These are phyloP conservation scores for Aegotheles bennettii DNA, from an alignment of 2,113 vertebrate genomes.

Conservation along the genomic window DNA sequence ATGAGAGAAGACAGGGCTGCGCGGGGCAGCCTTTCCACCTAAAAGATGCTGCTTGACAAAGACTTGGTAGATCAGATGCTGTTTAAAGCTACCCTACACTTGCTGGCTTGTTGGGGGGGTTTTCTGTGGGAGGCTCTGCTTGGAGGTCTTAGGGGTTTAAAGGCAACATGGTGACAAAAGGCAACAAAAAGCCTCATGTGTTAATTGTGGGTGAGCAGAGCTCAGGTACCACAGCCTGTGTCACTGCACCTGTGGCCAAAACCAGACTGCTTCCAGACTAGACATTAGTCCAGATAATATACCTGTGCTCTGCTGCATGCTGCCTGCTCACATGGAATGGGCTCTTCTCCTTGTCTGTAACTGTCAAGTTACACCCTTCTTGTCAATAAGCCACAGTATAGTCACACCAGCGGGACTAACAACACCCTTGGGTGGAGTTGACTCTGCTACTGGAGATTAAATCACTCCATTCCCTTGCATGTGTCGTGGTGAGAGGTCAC, in stretches of 20 bases:
- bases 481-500: not conserved
- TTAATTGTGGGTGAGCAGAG: accelerated
- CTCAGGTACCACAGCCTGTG: accelerated
- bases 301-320: not conserved
- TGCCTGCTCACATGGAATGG: accelerated
- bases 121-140: not conserved
- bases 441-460: not conserved
- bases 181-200: accelerated
- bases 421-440: not conserved
- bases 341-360: not conserved
- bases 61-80: not conserved
- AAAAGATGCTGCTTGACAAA: not conserved
- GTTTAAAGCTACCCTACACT: not conserved
- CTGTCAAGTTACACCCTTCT: not conserved
- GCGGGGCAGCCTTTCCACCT: accelerated
- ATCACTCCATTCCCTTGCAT: not conserved
- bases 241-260: not conserved
- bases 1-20: not conserved
- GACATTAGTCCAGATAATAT: no score
- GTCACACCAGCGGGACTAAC: not conserved
- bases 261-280: not conserved
- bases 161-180: not conserved
- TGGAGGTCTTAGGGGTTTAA: not conserved
- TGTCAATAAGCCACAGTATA: not conserved
- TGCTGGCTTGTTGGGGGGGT: not conserved